These are phyloP conservation scores for Tachycineta bicolor DNA, from an alignment of 2,113 vertebrate species.

Conservation along the genomic window DNA sequence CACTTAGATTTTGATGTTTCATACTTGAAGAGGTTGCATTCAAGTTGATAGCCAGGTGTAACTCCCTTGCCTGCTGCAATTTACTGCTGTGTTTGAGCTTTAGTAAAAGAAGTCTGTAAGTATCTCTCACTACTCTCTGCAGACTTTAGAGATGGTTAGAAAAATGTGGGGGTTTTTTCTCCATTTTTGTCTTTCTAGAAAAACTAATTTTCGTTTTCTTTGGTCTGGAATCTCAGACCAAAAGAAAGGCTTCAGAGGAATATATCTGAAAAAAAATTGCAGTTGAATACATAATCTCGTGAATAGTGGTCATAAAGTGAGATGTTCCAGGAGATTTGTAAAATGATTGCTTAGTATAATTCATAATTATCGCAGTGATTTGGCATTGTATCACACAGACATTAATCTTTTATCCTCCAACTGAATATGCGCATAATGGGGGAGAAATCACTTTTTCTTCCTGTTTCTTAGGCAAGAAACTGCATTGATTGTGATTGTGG, in stretches of 20 bases:
- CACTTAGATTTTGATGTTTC: neutral
- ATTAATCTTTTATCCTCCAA: conserved; percentile 9
- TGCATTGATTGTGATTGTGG: neutral
- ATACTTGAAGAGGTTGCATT: neutral
- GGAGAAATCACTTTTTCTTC: neutral
- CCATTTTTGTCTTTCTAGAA: neutral
- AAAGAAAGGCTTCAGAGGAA: neutral
- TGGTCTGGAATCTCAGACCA: neutral
- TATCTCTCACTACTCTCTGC: neutral
- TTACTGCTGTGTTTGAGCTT: neutral
- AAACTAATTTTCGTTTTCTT: neutral
- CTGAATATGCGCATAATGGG: neutral
- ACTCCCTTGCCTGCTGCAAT: neutral
- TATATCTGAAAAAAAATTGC: neutral
- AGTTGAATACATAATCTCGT: neutral
- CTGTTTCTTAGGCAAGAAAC: neutral
- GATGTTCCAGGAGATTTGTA: neutral
- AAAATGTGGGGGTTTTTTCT: fast-evolving
- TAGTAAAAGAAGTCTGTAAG: neutral
- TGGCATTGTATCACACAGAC: neutral
- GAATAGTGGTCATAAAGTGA: neutral
- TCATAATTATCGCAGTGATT: conserved; percentile 5
- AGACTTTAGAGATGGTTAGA: neutral
- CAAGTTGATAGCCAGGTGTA: neutral
- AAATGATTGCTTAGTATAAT: neutral